Evolutionary conservation across 2,888 invertebrate genomes (phyloP), one percentile per base, ranked within the genome.

Genomic region (Habroteleia sp.): DNA sequence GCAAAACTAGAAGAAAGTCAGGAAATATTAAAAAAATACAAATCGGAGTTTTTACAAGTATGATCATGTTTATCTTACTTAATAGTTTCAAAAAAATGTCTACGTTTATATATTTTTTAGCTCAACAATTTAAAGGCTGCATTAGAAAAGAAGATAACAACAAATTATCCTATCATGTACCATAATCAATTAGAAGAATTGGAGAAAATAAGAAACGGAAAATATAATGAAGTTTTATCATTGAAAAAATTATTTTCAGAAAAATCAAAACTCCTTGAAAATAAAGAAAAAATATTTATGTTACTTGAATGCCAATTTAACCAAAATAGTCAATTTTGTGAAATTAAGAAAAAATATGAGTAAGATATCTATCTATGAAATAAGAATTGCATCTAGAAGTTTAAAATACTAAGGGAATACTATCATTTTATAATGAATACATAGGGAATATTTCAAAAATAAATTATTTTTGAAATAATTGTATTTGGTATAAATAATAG

Each of bases 111-210:
- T 7, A 39, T 10, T 60, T 60, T 63, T 31, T 14, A 63, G 63
- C 33, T 63, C n/a, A 52, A 42, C 17, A 27, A 33, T 16, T 16
- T 42, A n/a, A 63, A 63, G 7, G 16, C 8, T 29, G 13, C 2
- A 1, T 10, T 63, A 1, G 50, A 63, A 20, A 31, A 50, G 1
- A 52, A 48, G n/a, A n/a, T n/a, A 6, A 7, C 52, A 3, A 8
- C 5, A 14, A 50, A 33, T 3, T 29, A 29, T 27, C 33, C 63
- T 31, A n/a, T 41, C 2, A 41, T 13, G 16, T 63, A 52, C 5
- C 50, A 23, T 6, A 14, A 33, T 41, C 41, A 63, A n/a, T 33
- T 63, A 11, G 42, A 63, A 5, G 13, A 52, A 16, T 11, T 63
- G 1, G 10, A 10, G 8, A 41, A 52, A 33, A n/a, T 52, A 4